Base-by-base conservation (phyloP, 2,113 vertebrate genomes). In the Tachysurus fulvidraco region DNA sequence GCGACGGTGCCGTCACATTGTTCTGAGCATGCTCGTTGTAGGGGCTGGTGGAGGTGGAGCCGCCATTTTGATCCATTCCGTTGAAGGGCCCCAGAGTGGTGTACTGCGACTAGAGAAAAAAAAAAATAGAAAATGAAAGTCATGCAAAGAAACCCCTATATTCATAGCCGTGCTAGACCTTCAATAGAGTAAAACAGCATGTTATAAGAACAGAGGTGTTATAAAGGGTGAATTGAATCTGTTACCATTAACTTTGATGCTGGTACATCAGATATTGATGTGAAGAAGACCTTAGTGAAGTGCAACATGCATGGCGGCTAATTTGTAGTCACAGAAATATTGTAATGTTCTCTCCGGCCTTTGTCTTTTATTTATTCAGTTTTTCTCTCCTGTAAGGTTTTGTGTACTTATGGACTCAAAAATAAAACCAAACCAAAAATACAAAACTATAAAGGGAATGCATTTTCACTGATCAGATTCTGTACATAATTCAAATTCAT, bases 21-120 rank as follows among this genome's bases (percentile, higher is more conserved):
- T 98, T 99, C 93, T 98, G 97, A 0, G 96, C 94, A 0, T 99
- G 98, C 88, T 99, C 98, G 14, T 97, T 97, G 94, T 99, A 99
- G 5, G 98, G 98, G 90, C 98, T 99, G 89, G 98, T 99, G 64
- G 98, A 99, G 71, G 98, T 98, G 0, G 98, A 99, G 89, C 98
- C 97, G 3, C 97, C 97, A 30, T 98, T 99, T 93, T 98, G 98
- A 94, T 99, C 98, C 97, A 99, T 99, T 93, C 97, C 97, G 93
- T 98, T 99, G 90, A 99, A 96, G 92, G 99, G 96, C 93, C 97
- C 98, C 97, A 99, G 95, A 92, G 98, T 99, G 0, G 98, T 99
- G 84, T 99, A 99, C 96, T 99, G 98, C 0, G 98, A 97, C 98
- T 99, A 91, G 6, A 91, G 82, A 90, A 4, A 80, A 25, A 4